These are phyloP conservation scores for Proisotoma minuta DNA, from an alignment of 2,888 invertebrate genomes.

Conservation along the genomic window DNA sequence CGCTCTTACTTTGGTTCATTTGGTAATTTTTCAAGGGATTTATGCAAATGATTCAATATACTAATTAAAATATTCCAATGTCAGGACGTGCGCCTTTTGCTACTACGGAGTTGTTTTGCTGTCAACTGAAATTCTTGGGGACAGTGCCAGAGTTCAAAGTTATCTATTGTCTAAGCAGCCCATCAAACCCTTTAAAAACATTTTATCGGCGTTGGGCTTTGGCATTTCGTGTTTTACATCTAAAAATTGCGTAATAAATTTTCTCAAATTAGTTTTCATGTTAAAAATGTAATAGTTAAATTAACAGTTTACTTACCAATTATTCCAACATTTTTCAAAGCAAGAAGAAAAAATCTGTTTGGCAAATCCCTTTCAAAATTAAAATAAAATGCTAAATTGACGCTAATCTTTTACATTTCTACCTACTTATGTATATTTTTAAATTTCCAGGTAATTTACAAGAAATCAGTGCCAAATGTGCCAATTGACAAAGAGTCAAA, in stretches of 20 bases:
- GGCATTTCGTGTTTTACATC: no score
- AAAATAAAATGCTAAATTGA: neutral
- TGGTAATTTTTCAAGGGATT: conserved; percentile 59
- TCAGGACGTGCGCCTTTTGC: conserved; percentile 90
- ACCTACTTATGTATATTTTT: no score
- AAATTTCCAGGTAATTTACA: conserved; percentile 69
- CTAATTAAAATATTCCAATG: conserved; percentile 49
- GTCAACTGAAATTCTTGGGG: conserved; percentile 70
- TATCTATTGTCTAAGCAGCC: no score
- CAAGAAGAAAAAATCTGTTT: no score
- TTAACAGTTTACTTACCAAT: neutral
- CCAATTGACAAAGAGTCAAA: no score
- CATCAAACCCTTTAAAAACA: no score
- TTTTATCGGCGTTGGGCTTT: no score
- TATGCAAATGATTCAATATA: neutral
- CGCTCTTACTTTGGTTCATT: conserved; percentile 84
- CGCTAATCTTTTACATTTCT: neutral
- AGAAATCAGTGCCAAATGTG: conserved; percentile 66
- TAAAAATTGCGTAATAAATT: no score
- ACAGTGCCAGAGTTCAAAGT: conserved; percentile 22
- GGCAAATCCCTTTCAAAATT: no score
- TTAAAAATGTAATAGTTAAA: no score
- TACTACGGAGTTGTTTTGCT: conserved; percentile 92
- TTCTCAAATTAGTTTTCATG: no score
- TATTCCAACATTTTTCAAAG: neutral